phyloP scores from a whole-genome alignment of 2,888 invertebrate genomes.

The Trissolcus brochymenae region DNA sequence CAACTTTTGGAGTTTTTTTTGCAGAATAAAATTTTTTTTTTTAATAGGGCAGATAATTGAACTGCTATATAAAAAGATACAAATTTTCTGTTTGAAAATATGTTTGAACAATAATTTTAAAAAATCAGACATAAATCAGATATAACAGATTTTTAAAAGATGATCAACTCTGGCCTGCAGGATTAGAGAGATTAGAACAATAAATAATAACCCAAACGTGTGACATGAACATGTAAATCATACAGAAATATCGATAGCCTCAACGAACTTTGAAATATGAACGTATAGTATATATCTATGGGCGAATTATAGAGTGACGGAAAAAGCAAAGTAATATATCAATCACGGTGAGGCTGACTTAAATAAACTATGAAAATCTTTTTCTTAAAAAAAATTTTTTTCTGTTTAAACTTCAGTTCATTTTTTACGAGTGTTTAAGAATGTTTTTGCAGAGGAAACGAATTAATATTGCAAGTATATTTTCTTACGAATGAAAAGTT shows the following conservation, averaged over 20 bases:
- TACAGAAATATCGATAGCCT: slow-evolving; percentile 45
- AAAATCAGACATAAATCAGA: neutral
- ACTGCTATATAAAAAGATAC: neutral
- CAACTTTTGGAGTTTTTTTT: neutral
- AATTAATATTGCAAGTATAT: neutral
- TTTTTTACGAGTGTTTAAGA: neutral
- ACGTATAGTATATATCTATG: slow-evolving; percentile 33
- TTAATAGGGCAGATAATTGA: neutral
- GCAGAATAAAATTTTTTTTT: neutral
- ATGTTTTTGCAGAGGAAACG: no score
- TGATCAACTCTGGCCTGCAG: neutral
- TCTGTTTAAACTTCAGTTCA: neutral
- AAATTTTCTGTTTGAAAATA: no score
- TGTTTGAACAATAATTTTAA: neutral
- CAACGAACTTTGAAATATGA: slow-evolving; percentile 45
- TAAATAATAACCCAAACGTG: slow-evolving; percentile 32
- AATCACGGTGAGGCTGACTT: slow-evolving; percentile 64
- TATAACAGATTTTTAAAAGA: neutral
- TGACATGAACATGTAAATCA: slow-evolving; percentile 42
- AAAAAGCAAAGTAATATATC: slow-evolving; percentile 34
- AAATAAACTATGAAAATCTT: slow-evolving; percentile 64
- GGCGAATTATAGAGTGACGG: slow-evolving; percentile 16
- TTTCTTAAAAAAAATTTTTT: neutral
- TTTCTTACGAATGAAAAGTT: no score
- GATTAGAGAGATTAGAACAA: slow-evolving; percentile 22